Evolutionary conservation across 2,888 invertebrate genomes (phyloP), one percentile per base, ranked within the genome.

Genomic region (Chamaedrilus cognettii): DNA sequence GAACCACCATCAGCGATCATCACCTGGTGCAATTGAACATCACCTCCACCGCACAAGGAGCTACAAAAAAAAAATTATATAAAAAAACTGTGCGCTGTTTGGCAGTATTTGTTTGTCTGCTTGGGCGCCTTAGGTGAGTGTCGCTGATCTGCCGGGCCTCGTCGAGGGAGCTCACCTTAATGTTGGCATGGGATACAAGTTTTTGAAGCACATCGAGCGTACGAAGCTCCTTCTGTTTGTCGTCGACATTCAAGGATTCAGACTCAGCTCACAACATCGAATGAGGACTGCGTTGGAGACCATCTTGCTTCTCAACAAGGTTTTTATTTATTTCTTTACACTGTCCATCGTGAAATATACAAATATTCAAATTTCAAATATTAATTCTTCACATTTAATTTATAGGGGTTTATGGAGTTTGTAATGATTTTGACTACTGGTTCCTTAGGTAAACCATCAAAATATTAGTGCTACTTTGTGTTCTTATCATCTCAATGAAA

Each of bases 151-250:
- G 59, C 98, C 98, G 0, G 97, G 98, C 0, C 87, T 98, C 2
- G 95, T 98, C 73, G 97, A 98, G 86, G 97, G 96, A 11, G 96
- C 97, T 2, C 94, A 96, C 81, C 86, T 87, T 0, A 95, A 96
- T 84, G 86, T 90, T 76, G 86, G 86, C 15, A 80, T 85, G 78
- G 86, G 86, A 3, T 93, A 95, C 81, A 89, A 88, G 74, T 97
- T 97, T 83, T 85, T 97, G 19, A 95, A 94, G 77, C 98, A 98
- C 85, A 89, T 96, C 0, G 94, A 96, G 83, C 87, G 97, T 75
- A 96, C 96, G 4, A 93, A 93, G 78, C 76, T 96, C 26, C 85
- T 97, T 3, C 83, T 97, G 1, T 89, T 96, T 77, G 89, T 98
- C 72, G 91, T 95, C 4, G 97, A 98, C 83, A 88, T 96, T 34